A percentile compares a stretch with the other conserved stretches of the same genome.
Evolutionary conservation across 2,888 invertebrate genomes (phyloP).

Genomic region (Pardosa pseudoannulata): DNA sequence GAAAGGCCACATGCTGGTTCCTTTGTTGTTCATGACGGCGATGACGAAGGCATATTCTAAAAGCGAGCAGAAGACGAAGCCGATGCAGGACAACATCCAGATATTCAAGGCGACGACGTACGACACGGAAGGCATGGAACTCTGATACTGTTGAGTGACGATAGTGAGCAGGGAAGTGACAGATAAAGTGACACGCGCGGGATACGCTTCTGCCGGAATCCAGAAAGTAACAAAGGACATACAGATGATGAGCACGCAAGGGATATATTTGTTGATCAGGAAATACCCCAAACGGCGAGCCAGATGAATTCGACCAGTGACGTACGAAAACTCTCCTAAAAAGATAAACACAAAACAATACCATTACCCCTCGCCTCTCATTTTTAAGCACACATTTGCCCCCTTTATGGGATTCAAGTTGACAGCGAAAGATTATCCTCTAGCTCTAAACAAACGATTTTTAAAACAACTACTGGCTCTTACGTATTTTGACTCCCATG

Average conservation of each 20-base stretch:
- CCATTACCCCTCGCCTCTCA: too few relatives aligned
- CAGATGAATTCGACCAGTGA: conserved; percentile 65
- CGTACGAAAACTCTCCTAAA: conserved; percentile 71
- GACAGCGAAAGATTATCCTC: too few relatives aligned
- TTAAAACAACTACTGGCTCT: too few relatives aligned
- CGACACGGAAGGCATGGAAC: conserved; percentile 75
- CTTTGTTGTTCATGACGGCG: conserved; percentile 66
- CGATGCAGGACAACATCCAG: conserved; percentile 75
- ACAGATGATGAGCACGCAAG: conserved; percentile 71
- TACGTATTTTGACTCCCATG: too few relatives aligned
- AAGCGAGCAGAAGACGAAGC: conserved; percentile 75
- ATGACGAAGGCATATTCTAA: conserved; percentile 75
- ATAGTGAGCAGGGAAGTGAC: conserved; percentile 89
- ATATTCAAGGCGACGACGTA: conserved; percentile 75
- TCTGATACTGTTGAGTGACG: conserved; percentile 74
- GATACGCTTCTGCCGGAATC: conserved; percentile 73
- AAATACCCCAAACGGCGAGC: conserved; percentile 67
- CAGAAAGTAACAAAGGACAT: conserved; percentile 74
- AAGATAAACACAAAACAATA: too few relatives aligned
- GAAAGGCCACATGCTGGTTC: conserved; percentile 55
- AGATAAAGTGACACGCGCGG: conserved; percentile 77
- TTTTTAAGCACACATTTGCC: too few relatives aligned
- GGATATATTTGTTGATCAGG: conserved; percentile 72
- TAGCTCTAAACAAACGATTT: too few relatives aligned
- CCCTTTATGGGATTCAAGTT: too few relatives aligned